Conservation (phyloP, 2,888 invertebrate genomes). For the Melanostoma scalare region DNA sequence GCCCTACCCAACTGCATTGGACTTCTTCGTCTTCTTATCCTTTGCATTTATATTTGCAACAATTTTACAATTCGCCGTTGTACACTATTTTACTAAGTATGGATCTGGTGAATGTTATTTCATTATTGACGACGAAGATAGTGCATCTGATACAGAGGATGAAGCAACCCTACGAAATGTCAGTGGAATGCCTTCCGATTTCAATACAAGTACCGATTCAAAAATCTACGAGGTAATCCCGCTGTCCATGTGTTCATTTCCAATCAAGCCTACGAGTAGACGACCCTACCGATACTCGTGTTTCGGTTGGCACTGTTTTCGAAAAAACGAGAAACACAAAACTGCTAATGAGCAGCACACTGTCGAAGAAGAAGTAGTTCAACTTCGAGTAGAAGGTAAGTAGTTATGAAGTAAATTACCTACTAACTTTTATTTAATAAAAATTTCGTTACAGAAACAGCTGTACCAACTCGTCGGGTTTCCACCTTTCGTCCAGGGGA, state of each 20-base stretch:
- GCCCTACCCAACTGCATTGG: slow-evolving; percentile 92
- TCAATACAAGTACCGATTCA: slow-evolving; percentile 79
- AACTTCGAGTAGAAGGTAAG: slow-evolving; percentile 77
- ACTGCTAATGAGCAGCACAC: slow-evolving; percentile 74
- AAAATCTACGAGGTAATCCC: slow-evolving; percentile 86
- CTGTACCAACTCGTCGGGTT: slow-evolving; percentile 75
- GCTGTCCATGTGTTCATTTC: slow-evolving; percentile 84
- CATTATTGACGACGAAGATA: slow-evolving; percentile 84
- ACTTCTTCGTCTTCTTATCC: slow-evolving; percentile 91
- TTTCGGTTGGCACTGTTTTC: slow-evolving; percentile 76
- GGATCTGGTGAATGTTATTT: slow-evolving; percentile 91
- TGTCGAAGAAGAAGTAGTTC: slow-evolving; percentile 79
- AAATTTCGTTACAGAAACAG: slow-evolving; percentile 39
- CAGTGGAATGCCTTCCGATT: slow-evolving; percentile 77
- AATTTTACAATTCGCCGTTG: slow-evolving; percentile 92
- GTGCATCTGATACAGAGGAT: slow-evolving; percentile 84
- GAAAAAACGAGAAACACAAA: slow-evolving; percentile 68
- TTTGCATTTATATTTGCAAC: slow-evolving; percentile 92
- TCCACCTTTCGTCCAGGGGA: slow-evolving; percentile 79
- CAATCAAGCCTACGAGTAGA: slow-evolving; percentile 77
- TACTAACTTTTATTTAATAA: neutral
- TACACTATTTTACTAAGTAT: slow-evolving; percentile 93
- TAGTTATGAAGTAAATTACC: neutral
- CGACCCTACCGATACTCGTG: slow-evolving; percentile 74
- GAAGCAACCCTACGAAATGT: slow-evolving; percentile 65